Evolutionary conservation across 2,888 invertebrate genomes (phyloP), one percentile per base, ranked within the genome.

Genomic region (Malthinus seriepunctatus): DNA sequence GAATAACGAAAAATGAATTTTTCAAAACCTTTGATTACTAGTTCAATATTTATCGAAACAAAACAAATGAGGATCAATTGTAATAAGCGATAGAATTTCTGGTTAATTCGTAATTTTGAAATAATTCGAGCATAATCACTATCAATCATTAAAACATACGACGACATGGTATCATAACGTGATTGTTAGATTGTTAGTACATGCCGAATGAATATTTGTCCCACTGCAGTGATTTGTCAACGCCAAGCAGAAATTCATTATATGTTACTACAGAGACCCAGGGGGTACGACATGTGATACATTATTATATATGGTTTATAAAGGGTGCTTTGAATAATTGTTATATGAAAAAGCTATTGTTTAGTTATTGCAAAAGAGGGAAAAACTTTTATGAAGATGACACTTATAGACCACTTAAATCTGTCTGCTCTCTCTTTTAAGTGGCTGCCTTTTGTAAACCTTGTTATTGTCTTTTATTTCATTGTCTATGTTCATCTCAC

Each of bases 221-320:
- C 71, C 71, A 63, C 70, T 71, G 73, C 71, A 72, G 73, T 74
- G 73, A 76, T 76, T 76, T 77, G 75, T 76, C 76, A 76, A 76
- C 74, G 76, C 75, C 75, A 73, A 63, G 65, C 64, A 65, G 55
- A 72, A 76, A 77, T 76, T 76, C 75, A 75, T 76, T 76, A 73
- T 68, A 62, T 56, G 38, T 49, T 46, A 42, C 54, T 56, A 38
- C 47, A 56, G 57, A 59, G 56, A 57, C 62, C 67, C 59, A 62
- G 59, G 68, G 67, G 69, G 67, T 60, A 60, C 67, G 67, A 70
- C 69, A 68, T 67, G 66, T 69, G 70, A 71, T 69, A 67, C 66
- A 65, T 66, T 70, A 67, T 67, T 68, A 67, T 67, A 67, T 69
- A 51, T 56, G 51, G 54, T 68, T 68, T 68, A 68, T 66, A 66